Conservation (phyloP, 2,797 vertebrate species). For the Staurois parvus region DNA sequence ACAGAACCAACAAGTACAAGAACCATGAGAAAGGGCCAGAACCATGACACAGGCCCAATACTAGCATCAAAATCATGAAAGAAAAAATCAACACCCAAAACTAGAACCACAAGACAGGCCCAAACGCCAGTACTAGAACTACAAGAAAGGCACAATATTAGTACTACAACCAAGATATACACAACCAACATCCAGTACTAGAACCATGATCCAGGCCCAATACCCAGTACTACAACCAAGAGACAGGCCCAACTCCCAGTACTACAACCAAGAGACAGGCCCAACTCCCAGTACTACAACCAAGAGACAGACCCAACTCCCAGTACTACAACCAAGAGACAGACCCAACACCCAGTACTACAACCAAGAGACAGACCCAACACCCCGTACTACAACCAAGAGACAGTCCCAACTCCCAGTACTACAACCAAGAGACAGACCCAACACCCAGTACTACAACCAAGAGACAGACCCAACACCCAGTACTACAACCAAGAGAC, state of each 20-base stretch:
- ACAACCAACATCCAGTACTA: too few species aligned
- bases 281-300: too few species aligned
- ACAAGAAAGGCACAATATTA: background rate
- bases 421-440: background rate
- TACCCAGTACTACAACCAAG: too few species aligned
- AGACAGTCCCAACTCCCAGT: background rate
- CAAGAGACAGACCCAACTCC: too few species aligned
- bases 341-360: background rate
- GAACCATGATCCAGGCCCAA: too few species aligned
- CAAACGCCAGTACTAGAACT: background rate
- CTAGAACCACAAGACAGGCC: background rate
- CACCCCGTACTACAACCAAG: background rate
- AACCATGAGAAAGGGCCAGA: background rate
- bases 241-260: background rate
- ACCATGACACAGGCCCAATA: too few species aligned
- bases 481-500: background rate
- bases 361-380: background rate
- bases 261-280: background rate
- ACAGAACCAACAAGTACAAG: background rate
- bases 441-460: background rate
- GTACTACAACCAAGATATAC: too few species aligned
- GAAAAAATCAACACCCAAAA: background rate
- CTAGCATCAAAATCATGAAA: background rate
- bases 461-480: background rate
- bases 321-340: background rate